Conservation (phyloP, 2,888 invertebrate genomes). For the Agriopis leucophaearia region DNA sequence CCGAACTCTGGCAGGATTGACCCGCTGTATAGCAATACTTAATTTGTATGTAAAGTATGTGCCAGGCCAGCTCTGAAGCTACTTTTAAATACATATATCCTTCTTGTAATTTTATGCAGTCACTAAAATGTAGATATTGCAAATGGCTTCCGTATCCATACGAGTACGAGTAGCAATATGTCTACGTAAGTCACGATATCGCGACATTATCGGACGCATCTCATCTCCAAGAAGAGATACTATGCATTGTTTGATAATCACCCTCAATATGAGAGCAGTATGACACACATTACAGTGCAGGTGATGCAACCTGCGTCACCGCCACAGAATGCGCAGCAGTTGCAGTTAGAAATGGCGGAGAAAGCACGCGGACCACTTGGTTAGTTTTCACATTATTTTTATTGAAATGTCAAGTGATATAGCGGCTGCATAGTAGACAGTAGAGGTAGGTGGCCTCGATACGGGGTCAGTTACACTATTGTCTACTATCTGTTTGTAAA, state of each 20-base stretch:
- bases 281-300: constrained; percentile 31
- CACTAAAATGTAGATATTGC: background rate
- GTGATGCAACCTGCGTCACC: constrained; percentile 31
- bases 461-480: constrained; percentile 28
- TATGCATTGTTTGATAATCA: constrained; percentile 26
- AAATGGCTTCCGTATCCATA: background rate
- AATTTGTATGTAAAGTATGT: no score
- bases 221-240: background rate
- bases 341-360: constrained; percentile 29
- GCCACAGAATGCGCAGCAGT: constrained; percentile 14
- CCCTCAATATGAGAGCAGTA: constrained; percentile 21
- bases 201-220: constrained; percentile 1
- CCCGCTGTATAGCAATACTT: no score
- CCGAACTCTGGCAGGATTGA: no score
- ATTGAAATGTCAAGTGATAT: constrained; percentile 26
- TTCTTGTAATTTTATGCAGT: no score
- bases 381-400: constrained; percentile 31
- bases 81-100: no score
- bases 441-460: constrained; percentile 33
- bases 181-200: no score
- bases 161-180: no score
- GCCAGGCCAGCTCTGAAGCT: no score
- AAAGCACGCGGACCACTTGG: constrained; percentile 26
- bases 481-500: constrained; percentile 26
- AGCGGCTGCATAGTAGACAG: constrained; percentile 12